Evolutionary conservation across 2,797 vertebrate genomes (phyloP).

Genomic region (Enteromius argenteus): DNA sequence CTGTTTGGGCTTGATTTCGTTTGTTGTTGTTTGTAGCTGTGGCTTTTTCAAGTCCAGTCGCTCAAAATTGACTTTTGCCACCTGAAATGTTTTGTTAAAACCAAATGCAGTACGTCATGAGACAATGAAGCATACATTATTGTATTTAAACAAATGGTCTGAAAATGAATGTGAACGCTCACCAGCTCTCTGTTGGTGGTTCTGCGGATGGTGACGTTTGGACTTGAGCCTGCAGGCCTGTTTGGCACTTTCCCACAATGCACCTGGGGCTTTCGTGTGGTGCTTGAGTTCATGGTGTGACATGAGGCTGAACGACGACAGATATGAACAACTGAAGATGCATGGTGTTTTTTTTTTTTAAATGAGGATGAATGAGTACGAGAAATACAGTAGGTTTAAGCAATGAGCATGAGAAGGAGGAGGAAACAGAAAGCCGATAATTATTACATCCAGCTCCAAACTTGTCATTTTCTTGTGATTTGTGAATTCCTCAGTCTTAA

Average conservation of each 20-base stretch:
- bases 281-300: slow-evolving; percentile 84
- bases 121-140: background rate
- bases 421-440: slow-evolving; percentile 8
- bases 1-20: slow-evolving; percentile 67
- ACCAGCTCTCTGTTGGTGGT: slow-evolving; percentile 67
- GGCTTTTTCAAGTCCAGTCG: slow-evolving; percentile 53
- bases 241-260: slow-evolving; percentile 50
- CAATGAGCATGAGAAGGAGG: slow-evolving; percentile 10
- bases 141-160: background rate
- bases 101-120: background rate
- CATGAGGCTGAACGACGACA: slow-evolving; percentile 98
- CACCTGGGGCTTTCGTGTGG: slow-evolving; percentile 63
- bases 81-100: slow-evolving; percentile 25
- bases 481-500: background rate
- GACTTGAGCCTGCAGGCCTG: slow-evolving; percentile 41
- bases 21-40: slow-evolving; percentile 46
- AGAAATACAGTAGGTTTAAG: slow-evolving; percentile 1
- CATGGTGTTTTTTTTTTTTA: background rate
- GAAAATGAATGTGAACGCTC: slow-evolving; percentile 28
- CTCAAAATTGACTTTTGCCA: slow-evolving; percentile 29
- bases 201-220: slow-evolving; percentile 60
- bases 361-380: background rate
- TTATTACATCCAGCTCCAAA: slow-evolving; percentile 5
- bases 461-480: background rate
- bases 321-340: slow-evolving; percentile 89